Base-by-base conservation (phyloP, 2,797 vertebrate species). In the Falco biarmicus region DNA sequence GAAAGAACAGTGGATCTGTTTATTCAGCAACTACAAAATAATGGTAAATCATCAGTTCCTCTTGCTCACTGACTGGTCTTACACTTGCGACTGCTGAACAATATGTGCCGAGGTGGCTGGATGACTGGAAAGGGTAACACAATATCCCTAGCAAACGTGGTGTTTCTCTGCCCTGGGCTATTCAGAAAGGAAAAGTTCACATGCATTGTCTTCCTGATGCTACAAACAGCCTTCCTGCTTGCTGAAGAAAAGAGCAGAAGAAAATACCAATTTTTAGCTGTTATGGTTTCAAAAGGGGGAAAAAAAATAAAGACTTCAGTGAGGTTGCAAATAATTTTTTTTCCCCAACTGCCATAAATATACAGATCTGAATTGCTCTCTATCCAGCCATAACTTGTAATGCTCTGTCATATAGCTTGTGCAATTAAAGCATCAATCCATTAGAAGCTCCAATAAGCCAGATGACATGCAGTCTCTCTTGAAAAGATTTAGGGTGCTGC, bases 41-140 rank as follows among this genome's bases (percentile, higher is more conserved):
- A 29, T 0, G 13, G 75, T 19, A 31, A 53, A 37, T 26, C 48
- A 77, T 10, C 21, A 15, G 32, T 61, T 37, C 14, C n/a, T 26
- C 32, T n/a, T 25, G 64, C 79, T 89, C 47, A 11, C 61, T 60
- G 74, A 20, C 47, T 13, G 22, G 8, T 26, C 8, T 45, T 7
- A 45, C 71, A 31, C 4, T 2, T 16, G 63, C 51, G 29, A 41
- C 28, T 70, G 73, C 32, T 47, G 63, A 13, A 29, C 34, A n/a
- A 13, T 2, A 5, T 0, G 4, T 25, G 76, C 26, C 0, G 0
- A 32, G 73, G 32, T 26, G 26, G 60, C 50, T 22, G 43, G 20
- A 21, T 21, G 26, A 32, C 41, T 13, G 61, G 20, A 14, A 47
- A 63, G 9, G 20, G 26, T 56, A 59, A 66, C 21, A 39, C 10